Percentiles rank a stretch among this genome's conserved stretches.
These are phyloP conservation scores for Daboia siamensis DNA, from an alignment of 2,113 vertebrate species.

Conservation along the genomic window DNA sequence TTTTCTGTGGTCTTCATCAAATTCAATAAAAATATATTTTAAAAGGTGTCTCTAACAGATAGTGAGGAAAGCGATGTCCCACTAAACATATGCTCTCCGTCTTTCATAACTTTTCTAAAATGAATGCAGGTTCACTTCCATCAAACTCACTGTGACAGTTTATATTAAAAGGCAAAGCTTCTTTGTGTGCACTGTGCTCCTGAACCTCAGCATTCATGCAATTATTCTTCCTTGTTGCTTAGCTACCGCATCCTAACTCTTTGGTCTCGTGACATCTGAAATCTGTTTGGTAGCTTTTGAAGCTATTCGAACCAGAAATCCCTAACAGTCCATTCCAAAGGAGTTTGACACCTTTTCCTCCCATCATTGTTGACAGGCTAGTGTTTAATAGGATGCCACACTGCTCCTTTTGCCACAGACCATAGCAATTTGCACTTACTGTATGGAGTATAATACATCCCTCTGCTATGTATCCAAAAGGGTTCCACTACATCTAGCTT, in stretches of 20 bases:
- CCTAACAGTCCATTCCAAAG: slow-evolving; percentile 55
- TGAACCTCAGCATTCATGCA: slow-evolving; percentile 4
- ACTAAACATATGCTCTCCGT: slow-evolving; percentile 13
- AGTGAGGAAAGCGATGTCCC: background rate
- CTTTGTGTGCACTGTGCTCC: background rate
- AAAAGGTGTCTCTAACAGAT: background rate
- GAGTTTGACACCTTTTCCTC: slow-evolving; percentile 40
- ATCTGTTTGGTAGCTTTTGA: slow-evolving; percentile 57
- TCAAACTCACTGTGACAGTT: slow-evolving; percentile 20
- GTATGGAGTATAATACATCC: background rate
- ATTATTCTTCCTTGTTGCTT: slow-evolving; percentile 61
- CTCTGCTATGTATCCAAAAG: background rate
- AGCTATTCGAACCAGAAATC: slow-evolving; percentile 61
- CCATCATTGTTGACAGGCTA: slow-evolving; percentile 28
- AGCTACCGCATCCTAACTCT: slow-evolving; percentile 64
- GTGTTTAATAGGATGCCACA: background rate
- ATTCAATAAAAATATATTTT: background rate
- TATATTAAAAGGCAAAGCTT: slow-evolving; percentile 35
- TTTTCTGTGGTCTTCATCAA: background rate
- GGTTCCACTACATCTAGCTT: background rate
- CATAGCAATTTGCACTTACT: background rate
- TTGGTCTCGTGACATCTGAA: slow-evolving; percentile 55
- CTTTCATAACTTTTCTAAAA: slow-evolving; percentile 21
- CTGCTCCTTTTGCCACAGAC: slow-evolving; percentile 42
- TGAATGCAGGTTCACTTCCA: slow-evolving; percentile 38